Percentiles rank a stretch among this genome's conserved stretches.
phyloP scores from a whole-genome alignment of 2,113 vertebrate genomes.

The Hydropotes inermis region DNA sequence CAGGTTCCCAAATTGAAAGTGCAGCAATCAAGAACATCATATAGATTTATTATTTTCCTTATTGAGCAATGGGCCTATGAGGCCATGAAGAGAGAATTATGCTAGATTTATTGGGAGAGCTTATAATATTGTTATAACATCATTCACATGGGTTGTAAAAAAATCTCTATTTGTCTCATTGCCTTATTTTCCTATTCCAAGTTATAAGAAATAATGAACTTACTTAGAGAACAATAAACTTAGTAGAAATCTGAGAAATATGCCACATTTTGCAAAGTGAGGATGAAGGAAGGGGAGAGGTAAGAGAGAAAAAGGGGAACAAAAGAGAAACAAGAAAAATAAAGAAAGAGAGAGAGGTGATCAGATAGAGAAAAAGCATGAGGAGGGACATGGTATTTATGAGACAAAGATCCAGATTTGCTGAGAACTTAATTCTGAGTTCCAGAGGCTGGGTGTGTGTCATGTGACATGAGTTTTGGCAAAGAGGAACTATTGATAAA shows the following conservation, averaged over 20 bases:
- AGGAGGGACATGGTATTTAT: not conserved
- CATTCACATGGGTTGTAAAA: not conserved
- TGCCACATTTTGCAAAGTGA: not conserved
- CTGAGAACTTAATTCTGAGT: not conserved
- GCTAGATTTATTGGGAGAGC: not conserved
- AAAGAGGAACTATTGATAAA: too few relatives aligned
- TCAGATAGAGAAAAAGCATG: not conserved
- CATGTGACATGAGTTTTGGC: not conserved
- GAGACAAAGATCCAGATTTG: not conserved
- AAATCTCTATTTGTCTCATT: not conserved
- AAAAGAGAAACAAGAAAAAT: not conserved
- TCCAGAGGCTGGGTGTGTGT: not conserved
- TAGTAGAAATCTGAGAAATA: conserved; percentile 12
- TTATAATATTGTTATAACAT: not conserved
- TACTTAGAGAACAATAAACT: not conserved
- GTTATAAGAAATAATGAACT: not conserved
- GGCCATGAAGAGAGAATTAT: not conserved
- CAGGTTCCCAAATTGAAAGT: not conserved
- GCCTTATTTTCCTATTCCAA: not conserved
- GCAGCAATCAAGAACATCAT: not conserved
- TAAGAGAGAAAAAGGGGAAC: rapidly evolving
- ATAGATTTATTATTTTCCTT: not conserved
- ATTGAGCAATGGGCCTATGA: not conserved
- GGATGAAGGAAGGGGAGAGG: not conserved
- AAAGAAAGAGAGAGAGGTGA: not conserved